Evolutionary conservation across 2,888 invertebrate genomes (phyloP).

Genomic region (Eristalinus aeneus): DNA sequence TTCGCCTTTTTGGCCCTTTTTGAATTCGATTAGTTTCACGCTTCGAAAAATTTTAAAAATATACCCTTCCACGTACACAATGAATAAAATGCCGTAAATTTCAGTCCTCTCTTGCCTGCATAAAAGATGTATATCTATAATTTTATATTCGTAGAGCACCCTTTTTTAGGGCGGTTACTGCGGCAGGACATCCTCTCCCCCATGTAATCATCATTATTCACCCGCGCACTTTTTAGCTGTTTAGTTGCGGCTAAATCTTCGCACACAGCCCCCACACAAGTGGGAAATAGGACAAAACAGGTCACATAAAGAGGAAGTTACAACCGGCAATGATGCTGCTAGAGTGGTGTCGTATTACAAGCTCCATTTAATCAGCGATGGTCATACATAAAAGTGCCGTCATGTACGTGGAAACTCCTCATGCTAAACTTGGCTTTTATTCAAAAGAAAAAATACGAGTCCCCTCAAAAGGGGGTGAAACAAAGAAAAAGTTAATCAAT

Average conservation of each 20-base stretch:
- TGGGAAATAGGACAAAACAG: not conserved
- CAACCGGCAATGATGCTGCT: conserved; percentile 33
- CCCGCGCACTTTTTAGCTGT: conserved; percentile 62
- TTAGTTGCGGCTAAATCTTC: conserved; percentile 56
- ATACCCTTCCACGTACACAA: conserved; percentile 14
- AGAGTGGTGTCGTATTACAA: conserved; percentile 38
- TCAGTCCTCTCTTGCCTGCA: conserved; percentile 15
- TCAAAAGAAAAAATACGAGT: not conserved
- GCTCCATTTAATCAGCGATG: conserved; percentile 70
- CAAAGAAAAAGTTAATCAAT: not conserved
- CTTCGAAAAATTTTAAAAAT: conserved; percentile 54
- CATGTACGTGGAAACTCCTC: conserved; percentile 54
- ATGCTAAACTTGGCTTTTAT: not conserved
- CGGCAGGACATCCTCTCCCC: not conserved
- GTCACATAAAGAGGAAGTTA: conserved; percentile 20
- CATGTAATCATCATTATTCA: conserved; percentile 66
- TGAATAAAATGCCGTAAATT: conserved; percentile 33
- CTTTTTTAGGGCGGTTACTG: conserved; percentile 10
- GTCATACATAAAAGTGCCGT: conserved; percentile 72
- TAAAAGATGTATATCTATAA: conserved; percentile 30
- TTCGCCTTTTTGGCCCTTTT: conserved; percentile 26
- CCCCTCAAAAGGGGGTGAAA: not conserved
- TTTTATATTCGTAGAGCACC: conserved; percentile 32
- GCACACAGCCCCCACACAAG: conserved; percentile 19
- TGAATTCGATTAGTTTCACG: conserved; percentile 66